Conservation (phyloP, 2,888 invertebrate genomes). For the Masnerella sp. region DNA sequence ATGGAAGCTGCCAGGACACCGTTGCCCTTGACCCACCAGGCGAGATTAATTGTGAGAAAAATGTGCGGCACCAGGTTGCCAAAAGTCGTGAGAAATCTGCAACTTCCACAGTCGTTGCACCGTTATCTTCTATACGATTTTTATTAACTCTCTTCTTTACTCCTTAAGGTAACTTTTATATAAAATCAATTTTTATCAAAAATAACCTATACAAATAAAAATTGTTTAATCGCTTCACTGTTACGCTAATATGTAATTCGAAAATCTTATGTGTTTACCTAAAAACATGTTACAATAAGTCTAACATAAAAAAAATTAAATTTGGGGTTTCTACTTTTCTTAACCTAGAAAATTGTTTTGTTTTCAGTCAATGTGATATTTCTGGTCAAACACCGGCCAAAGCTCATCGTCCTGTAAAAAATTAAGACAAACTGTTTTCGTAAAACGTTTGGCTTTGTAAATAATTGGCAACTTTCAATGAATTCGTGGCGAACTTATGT, state of each 20-base stretch:
- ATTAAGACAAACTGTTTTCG: slow-evolving; percentile 36
- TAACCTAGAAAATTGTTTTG: slow-evolving; percentile 4
- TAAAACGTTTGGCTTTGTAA: slow-evolving; percentile 20
- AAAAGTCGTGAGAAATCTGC: slow-evolving; percentile 80
- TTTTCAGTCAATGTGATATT: slow-evolving; percentile 47
- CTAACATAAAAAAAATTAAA: too few relatives aligned
- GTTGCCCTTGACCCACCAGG: slow-evolving; percentile 83
- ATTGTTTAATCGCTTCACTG: too few relatives aligned
- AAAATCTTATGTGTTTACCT: too few relatives aligned
- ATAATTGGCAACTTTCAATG: slow-evolving; percentile 11
- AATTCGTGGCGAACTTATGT: not conserved
- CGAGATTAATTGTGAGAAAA: slow-evolving; percentile 81
- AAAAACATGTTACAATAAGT: too few relatives aligned
- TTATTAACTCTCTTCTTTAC: slow-evolving; percentile 59
- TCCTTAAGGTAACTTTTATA: slow-evolving; percentile 23
- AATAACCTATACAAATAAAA: not conserved
- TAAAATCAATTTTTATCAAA: not conserved
- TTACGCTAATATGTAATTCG: too few relatives aligned
- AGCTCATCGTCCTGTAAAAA: slow-evolving; percentile 23
- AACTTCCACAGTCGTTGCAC: slow-evolving; percentile 83
- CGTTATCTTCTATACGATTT: slow-evolving; percentile 85
- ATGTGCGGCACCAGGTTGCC: slow-evolving; percentile 81
- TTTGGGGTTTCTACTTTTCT: too few relatives aligned
- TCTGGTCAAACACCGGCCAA: not conserved
- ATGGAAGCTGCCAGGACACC: slow-evolving; percentile 84